Evolutionary conservation across 2,797 vertebrate species (phyloP), one percentile per base, ranked within the genome.

Genomic region (Typhlichthys eigenmanni): DNA sequence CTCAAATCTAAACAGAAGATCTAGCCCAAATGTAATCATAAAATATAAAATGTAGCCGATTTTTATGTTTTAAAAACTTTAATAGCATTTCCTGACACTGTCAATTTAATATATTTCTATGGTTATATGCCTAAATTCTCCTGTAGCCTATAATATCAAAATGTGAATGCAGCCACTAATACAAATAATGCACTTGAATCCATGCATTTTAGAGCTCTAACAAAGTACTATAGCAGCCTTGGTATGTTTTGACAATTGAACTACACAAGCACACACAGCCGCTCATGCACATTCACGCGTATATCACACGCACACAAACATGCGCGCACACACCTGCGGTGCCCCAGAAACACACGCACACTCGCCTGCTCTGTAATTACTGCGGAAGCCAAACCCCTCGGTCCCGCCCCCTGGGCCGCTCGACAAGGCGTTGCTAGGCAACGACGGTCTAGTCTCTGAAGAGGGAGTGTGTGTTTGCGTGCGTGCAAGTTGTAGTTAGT

Each of bases 351-450:
- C 14, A 63, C 60, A 60, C 55, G 24, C 24, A 29, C 3, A 46
- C 62, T 60, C 68, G 69, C 71, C 82, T 10, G 10, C 74, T 71
- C 76, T 87, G 77, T 84, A 87, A 88, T 89, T 91, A 89, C 84
- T 68, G 87, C 79, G 78, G 83, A 90, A 87, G 88, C 85, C 77
- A 71, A 78, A 81, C 64, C 73, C 66, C 80, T 81, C 73, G 76
- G 79, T 70, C 75, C 87, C 83, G 85, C 87, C 88, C 83, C 83
- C 75, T 82, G 84, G 78, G 83, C 87, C 81, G 82, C 81, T 86
- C 69, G 14, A 65, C 68, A 84, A 65, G 59, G 13, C 52, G 89
- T 92, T 91, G 87, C 90, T 85, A 88, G 52, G 90, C 88, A 88
- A 91, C 89, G 66, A 53, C 29, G 76, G 71, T 75, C 78, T 81